Evolutionary conservation across 1,140 invertebrate genomes (phyloP), one percentile per base, ranked within the genome.

Genomic region (Drosophila paulistorum): DNA sequence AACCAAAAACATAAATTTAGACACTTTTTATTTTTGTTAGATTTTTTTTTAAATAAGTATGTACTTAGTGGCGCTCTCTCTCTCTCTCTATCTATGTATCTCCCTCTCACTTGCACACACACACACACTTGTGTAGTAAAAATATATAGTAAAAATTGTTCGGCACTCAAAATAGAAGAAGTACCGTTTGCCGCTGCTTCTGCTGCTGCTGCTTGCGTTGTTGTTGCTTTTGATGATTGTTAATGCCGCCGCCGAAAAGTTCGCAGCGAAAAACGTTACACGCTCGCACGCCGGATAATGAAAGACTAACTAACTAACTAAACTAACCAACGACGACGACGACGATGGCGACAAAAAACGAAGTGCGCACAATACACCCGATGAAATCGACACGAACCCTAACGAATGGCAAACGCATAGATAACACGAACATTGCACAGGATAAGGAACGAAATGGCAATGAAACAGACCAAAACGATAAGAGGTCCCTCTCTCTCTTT

Each of bases 241-340:
- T 51, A 63, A 64, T 60, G 74, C 70, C 73, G 72, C 76, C 81
- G 78, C 71, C 70, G 60, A 57, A 70, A 77, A 30, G 30, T 64
- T 64, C 55, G 64, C 65, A 66, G 83, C 66, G 77, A 74, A 77
- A 30, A 87, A 68, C 80, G 83, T 71, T 69, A 83, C 83, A 83
- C 70, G 73, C 84, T 87, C 73, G 70, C 59, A 60, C 83, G 77
- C 83, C 83, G 79, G 83, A 82, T 79, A 86, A 83, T 82, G 79
- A 87, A 87, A 86, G 83, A 86, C 83, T 86, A 48, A 48, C 45
- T 48, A 17, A 48, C 45, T 48, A 51, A 51, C 45, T 30, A 30
- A 48, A 48, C 45, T 48, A 17, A 48, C 45, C 17, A 51, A 51
- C 17, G 30, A 30, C 7, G n/a, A 51, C 45, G 74, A 77, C 64